Conservation (phyloP, 1,140 invertebrate genomes). For the Gryon sp. region DNA sequence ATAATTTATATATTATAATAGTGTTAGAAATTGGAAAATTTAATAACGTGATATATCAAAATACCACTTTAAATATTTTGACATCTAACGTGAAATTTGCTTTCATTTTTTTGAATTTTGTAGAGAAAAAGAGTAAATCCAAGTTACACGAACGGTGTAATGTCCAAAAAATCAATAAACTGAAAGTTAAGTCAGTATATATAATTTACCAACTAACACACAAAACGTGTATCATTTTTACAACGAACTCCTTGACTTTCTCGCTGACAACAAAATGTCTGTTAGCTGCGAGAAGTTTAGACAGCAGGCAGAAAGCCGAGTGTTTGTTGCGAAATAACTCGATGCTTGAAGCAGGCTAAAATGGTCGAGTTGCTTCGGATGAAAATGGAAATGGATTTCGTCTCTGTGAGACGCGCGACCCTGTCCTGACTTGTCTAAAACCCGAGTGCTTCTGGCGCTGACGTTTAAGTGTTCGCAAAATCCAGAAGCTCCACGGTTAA, state of each 20-base stretch:
- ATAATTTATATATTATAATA: too few species aligned
- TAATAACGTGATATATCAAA: too few species aligned
- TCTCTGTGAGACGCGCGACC: slow-evolving; percentile 52
- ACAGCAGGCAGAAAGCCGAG: slow-evolving; percentile 44
- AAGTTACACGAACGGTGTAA: too few species aligned
- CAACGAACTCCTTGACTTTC: slow-evolving; percentile 12
- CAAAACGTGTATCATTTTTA: slow-evolving; percentile 19
- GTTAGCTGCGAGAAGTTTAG: slow-evolving; percentile 53
- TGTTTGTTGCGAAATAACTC: slow-evolving; percentile 52
- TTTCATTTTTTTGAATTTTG: slow-evolving; percentile 25
- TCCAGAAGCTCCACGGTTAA: slow-evolving; percentile 33
- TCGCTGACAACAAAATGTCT: slow-evolving; percentile 56
- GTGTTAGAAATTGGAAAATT: too few species aligned
- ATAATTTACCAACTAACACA: background rate
- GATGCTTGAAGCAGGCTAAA: slow-evolving; percentile 54
- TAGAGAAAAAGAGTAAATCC: too few species aligned
- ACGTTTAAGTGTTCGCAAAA: slow-evolving; percentile 54
- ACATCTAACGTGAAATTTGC: slow-evolving; percentile 25
- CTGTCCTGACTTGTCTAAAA: slow-evolving; percentile 48
- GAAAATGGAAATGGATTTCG: slow-evolving; percentile 62
- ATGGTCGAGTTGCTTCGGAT: slow-evolving; percentile 59
- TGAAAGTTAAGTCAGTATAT: too few species aligned
- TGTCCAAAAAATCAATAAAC: slow-evolving; percentile 40
- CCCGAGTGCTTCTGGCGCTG: slow-evolving; percentile 48
- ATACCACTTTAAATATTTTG: too few species aligned